Base-by-base conservation (phyloP, 2,888 invertebrate species). In the Coecobrya sp. region DNA sequence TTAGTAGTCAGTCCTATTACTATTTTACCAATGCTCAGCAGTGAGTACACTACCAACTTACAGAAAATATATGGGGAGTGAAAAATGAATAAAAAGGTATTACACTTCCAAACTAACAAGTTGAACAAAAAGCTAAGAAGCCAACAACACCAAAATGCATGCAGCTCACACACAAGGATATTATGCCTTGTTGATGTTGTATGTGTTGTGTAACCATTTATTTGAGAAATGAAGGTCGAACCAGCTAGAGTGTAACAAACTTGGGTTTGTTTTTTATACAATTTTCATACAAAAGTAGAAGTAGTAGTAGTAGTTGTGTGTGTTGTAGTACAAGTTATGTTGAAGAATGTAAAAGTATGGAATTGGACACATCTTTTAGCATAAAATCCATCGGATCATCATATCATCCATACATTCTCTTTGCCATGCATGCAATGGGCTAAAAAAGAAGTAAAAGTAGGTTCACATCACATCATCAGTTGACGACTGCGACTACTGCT, bases 161-260 rank as follows among this genome's bases (percentile, higher is more conserved):
- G 11, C 16, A 68, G 68, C 52, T 45, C 19, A 42, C 45, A 16
- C 10, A 30, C 42, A 27, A 36, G 22, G 85, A 89, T 84, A 73
- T 49, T 1, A 3, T 65, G 27, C 42, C 19, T 36, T 73, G 73
- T 19, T 42, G 42, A 19, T 87, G 87, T 62, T 92, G 45, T 73
- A 62, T 68, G 52, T 76, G 45, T 36, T 52, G 13, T 65, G 62
- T 73, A 42, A 79, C 89, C 92, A 92, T 89, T 89, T 92, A 93
- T 94, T 93, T 94, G 93, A 93, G 92, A 94, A 94, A 93, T 93
- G 94, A 94, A 94, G 94, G 94, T 94, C 94, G 94, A 91, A 92
- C 82, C 82, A 79, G 90, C 59, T 79, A 91, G 90, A 91, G 90
- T 91, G 90, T 91, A 91, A 91, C 90, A 91, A 91, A 91, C 90